Evolutionary conservation across 2,888 invertebrate genomes (phyloP).

Genomic region (Cyrtodaria siliqua): DNA sequence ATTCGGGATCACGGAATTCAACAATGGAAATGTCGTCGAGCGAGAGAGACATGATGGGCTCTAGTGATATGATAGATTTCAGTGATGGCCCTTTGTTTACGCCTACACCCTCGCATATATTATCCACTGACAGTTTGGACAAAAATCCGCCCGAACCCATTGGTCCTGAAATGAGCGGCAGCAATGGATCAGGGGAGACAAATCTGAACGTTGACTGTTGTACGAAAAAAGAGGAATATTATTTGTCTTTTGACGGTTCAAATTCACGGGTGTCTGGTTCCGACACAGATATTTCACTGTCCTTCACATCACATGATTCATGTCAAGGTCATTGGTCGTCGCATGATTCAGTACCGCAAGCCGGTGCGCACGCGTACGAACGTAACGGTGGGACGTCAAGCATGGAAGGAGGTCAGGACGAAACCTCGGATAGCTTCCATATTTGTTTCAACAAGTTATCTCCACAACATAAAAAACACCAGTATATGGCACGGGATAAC

Average conservation of each 20-base stretch:
- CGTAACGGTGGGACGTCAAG: constrained; percentile 66
- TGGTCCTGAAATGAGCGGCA: constrained; percentile 58
- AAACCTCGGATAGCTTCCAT: constrained; percentile 80
- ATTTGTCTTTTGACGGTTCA: constrained; percentile 78
- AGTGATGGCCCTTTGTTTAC: constrained; percentile 82
- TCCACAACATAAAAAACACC: constrained; percentile 46
- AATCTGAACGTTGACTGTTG: constrained; percentile 76
- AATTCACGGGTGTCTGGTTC: constrained; percentile 73
- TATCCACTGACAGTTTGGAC: constrained; percentile 73
- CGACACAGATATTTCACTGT: constrained; percentile 76
- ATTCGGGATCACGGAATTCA: constrained; percentile 77
- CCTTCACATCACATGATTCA: constrained; percentile 68
- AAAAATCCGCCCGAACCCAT: constrained; percentile 54
- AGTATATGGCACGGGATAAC: constrained; percentile 50
- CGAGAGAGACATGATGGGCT: constrained; percentile 81
- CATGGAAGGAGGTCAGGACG: constrained; percentile 77
- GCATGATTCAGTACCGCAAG: neutral
- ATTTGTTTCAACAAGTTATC: constrained; percentile 71
- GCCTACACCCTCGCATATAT: constrained; percentile 73
- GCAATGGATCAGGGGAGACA: constrained; percentile 71
- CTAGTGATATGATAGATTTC: constrained; percentile 81
- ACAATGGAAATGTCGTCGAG: constrained; percentile 80
- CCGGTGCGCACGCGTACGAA: constrained; percentile 48
- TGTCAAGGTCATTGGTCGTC: constrained; percentile 64
- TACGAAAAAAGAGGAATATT: constrained; percentile 80